These are phyloP conservation scores for Macropus fuliginosus DNA, from an alignment of 2,797 vertebrate species.

Conservation along the genomic window DNA sequence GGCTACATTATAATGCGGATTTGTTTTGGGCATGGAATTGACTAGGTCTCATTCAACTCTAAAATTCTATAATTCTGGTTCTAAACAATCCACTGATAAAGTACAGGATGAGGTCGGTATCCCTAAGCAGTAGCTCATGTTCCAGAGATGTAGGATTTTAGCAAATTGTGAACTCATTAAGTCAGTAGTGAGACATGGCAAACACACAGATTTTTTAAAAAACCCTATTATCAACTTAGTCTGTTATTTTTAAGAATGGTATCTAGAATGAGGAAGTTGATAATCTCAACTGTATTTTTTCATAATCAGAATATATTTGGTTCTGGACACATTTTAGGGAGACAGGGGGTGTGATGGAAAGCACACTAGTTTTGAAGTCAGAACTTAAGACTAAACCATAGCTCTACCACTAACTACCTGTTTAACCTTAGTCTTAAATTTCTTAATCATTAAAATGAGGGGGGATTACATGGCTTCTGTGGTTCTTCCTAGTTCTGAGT, in stretches of 20 bases:
- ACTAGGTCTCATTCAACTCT: not conserved
- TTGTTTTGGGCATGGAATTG: not conserved
- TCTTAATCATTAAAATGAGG: not conserved
- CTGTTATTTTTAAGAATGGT: not conserved
- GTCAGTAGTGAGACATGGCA: not conserved
- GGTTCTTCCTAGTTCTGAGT: not conserved
- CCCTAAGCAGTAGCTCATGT: not conserved
- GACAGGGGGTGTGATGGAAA: not conserved
- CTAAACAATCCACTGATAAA: not conserved
- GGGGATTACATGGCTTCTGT: not conserved
- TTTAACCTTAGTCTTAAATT: not conserved
- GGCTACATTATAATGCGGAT: not conserved
- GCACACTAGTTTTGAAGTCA: not conserved
- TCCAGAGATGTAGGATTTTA: not conserved
- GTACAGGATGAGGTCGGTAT: not conserved
- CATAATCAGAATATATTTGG: not conserved
- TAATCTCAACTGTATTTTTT: not conserved
- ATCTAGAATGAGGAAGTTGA: not conserved
- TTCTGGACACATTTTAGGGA: not conserved
- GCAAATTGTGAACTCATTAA: not conserved
- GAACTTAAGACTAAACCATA: no score
- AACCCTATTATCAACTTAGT: not conserved
- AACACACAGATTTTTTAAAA: not conserved
- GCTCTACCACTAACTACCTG: no score
- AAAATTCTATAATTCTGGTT: not conserved